Evolutionary conservation across 2,797 vertebrate species (phyloP), one percentile per base, ranked within the genome.

Genomic region (Chelon labrosus): DNA sequence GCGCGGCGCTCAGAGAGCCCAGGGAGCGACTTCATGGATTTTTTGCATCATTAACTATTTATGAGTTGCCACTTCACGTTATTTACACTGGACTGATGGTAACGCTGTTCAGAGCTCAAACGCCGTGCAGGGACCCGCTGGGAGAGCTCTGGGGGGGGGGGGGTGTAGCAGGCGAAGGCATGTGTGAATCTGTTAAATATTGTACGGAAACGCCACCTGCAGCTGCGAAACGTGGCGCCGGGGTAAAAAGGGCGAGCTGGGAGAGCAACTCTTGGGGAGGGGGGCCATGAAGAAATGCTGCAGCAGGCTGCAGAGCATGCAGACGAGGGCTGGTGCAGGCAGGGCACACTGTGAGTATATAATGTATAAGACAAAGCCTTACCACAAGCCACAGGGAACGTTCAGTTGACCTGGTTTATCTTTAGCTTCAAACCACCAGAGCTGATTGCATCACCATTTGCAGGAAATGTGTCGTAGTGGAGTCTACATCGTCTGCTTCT

Each of bases 51-150:
- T 97, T 95, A 96, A 96, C 91, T 96, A 96, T 97, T 96, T 95
- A 96, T 95, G 94, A 94, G 95, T 96, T 96, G 96, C 96, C 96
- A 96, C 95, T 96, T 96, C 94, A 91, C 90, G 95, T 97, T 97
- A 97, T 96, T 97, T 96, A 96, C 95, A 96, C 94, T 93, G 94
- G 94, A 95, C 92, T 95, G 95, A 94, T 94, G 93, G 91, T 92
- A 90, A 93, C 93, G 94, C 92, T 94, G 95, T 90, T 93, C 93
- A 90, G 89, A 95, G 92, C 94, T 93, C 87, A 92, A 94, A 94
- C 91, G 88, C 83, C 91, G 91, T 90, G 85, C 93, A 86, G 88
- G 80, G 78, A 71, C 78, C 85, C 86, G 78, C 91, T 91, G 89
- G 88, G 85, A 88, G 16, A 14, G 83, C 44, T 6, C 5, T 7